Conservation (phyloP, 1,140 invertebrate species). For the Heliconius melpomene region DNA sequence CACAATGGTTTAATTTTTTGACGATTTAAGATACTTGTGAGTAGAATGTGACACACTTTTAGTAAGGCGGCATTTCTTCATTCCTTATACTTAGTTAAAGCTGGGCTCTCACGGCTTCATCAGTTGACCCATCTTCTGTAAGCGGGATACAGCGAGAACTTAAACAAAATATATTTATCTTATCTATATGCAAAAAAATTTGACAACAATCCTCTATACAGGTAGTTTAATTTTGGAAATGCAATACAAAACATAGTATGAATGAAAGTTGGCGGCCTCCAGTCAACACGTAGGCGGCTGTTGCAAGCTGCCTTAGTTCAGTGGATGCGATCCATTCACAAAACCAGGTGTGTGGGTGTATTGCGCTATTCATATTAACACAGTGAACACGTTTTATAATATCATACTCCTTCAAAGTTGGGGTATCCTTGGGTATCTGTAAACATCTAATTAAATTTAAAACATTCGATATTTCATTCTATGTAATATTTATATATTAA, state of each 20-base stretch:
- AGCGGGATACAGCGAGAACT: too few relatives aligned
- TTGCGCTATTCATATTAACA: constrained; percentile 41
- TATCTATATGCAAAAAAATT: neutral
- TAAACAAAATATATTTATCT: neutral
- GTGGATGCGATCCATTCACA: constrained; percentile 72
- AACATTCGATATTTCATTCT: neutral
- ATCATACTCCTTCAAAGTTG: constrained; percentile 26
- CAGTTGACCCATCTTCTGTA: too few relatives aligned
- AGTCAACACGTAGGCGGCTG: constrained; percentile 65
- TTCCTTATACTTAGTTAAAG: too few relatives aligned
- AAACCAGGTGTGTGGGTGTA: constrained; percentile 62
- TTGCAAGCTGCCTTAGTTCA: constrained; percentile 62
- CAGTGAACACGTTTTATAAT: constrained; percentile 35
- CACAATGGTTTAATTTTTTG: too few relatives aligned
- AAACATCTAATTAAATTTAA: neutral
- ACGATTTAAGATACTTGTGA: too few relatives aligned
- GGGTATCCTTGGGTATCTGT: constrained; percentile 10
- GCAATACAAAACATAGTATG: constrained; percentile 50
- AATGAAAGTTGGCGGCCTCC: constrained; percentile 80
- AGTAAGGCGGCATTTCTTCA: too few relatives aligned
- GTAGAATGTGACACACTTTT: too few relatives aligned
- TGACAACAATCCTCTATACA: constrained; percentile 17
- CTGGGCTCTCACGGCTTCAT: too few relatives aligned
- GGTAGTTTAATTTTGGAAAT: constrained; percentile 38
- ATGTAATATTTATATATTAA: neutral